phyloP scores from a whole-genome alignment of 1,140 invertebrate genomes.

The Drosophila paulistorum region DNA sequence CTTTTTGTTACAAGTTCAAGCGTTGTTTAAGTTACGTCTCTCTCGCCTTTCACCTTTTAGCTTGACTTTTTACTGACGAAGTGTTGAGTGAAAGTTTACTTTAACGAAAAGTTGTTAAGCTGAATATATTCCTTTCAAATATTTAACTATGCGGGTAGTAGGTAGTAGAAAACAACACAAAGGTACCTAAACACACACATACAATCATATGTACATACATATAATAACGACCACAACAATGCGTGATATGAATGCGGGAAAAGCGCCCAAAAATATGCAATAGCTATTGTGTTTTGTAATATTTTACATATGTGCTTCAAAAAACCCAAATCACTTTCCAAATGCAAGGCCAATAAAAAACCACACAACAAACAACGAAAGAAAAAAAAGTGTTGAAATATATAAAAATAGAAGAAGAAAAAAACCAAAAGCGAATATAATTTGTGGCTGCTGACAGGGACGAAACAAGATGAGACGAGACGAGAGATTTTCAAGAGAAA shows the following conservation, averaged over 20 bases:
- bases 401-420: background rate
- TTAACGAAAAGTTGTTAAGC: background rate
- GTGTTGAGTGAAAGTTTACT: constrained; percentile 7
- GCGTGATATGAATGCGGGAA: constrained; percentile 47
- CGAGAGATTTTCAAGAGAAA: constrained; percentile 5
- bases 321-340: constrained; percentile 54
- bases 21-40: background rate
- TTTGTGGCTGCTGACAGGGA: constrained; percentile 5
- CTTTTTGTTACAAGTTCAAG: constrained; percentile 2
- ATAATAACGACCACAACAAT: constrained; percentile 61
- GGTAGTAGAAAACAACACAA: background rate
- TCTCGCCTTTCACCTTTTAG: background rate
- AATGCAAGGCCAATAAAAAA: constrained; percentile 62
- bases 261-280: constrained; percentile 41
- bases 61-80: background rate
- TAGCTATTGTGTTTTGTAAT: constrained; percentile 27
- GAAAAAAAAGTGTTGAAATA: constrained; percentile 1
- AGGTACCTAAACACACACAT: background rate
- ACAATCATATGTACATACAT: constrained; percentile 11
- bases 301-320: constrained; percentile 43
- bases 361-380: constrained; percentile 29
- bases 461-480: background rate
- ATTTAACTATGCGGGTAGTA: constrained; percentile 6
- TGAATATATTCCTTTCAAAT: constrained; percentile 3
- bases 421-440: constrained; percentile 5